Evolutionary conservation across 2,113 vertebrate species (phyloP), one percentile per base, ranked within the genome.

Genomic region (Tachysurus fulvidraco): DNA sequence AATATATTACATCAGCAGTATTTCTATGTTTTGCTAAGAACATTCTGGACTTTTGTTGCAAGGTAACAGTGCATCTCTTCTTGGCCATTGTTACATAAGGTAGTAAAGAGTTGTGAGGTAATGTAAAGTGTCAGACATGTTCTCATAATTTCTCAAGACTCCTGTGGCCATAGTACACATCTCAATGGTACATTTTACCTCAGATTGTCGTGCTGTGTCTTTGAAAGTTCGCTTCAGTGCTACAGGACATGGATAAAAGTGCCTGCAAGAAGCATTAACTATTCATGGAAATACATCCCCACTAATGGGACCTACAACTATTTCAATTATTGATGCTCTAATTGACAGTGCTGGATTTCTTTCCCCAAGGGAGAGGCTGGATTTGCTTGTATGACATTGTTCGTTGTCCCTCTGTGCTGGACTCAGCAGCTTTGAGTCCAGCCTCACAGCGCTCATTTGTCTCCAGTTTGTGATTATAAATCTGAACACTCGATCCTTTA

Each of bases 251-350:
- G 65, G 60, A 60, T 83, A 21, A 86, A 65, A 86, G 85, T 86
- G 59, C 82, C 83, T 83, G 81, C 79, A 84, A n/a, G 55, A 50
- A 67, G 74, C 74, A 90, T 92, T 90, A 82, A 90, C 87, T 89
- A 83, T 89, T 90, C 81, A 91, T 91, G 86, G 88, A 88, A 89
- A 89, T 90, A 89, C 91, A 91, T 80, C 83, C 25, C 36, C 30
- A 90, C 85, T 76, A 92, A 89, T 88, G 79, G 85, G 83, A 55
- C 85, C 55, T 85, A 90, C 88, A 83, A 87, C 74, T 79, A 54
- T 89, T 91, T 91, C 80, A 90, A 91, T 92, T 90, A 91, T 90
- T 91, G 87, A 90, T 90, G 83, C 60, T 89, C 83, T 89, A 87
- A 91, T 86, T 88, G 87, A 80, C 89, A 85, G 80, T 30, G 46